These are phyloP conservation scores for Melanaphis sacchari DNA, from an alignment of 1,140 invertebrate genomes.

Conservation along the genomic window DNA sequence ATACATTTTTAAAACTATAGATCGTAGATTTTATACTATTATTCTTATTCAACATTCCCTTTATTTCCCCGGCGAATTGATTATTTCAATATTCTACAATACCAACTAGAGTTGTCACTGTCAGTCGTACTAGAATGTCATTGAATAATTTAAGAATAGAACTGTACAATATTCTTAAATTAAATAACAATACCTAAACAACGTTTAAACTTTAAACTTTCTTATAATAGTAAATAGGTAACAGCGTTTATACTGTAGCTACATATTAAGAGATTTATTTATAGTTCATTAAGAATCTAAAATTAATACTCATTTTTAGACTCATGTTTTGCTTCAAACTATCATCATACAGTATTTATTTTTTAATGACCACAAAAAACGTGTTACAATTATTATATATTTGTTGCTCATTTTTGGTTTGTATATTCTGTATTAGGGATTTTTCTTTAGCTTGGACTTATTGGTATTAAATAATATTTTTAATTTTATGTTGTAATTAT, in stretches of 20 bases:
- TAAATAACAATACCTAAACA: neutral
- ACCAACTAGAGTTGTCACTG: neutral
- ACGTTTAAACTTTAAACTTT: neutral
- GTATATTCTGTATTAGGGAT: neutral
- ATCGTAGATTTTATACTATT: neutral
- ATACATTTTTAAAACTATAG: conserved; percentile 3
- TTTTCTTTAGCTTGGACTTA: neutral
- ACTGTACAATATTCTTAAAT: neutral
- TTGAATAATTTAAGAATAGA: neutral
- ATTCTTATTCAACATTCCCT: neutral
- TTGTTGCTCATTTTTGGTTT: neutral
- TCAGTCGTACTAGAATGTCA: neutral
- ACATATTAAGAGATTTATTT: neutral
- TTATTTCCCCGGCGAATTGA: neutral
- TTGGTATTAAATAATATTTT: neutral
- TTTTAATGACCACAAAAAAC: neutral
- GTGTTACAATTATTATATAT: too few species aligned
- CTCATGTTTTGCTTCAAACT: neutral
- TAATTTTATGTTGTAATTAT: neutral
- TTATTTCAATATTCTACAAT: conserved; percentile 34
- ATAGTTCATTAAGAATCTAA: neutral
- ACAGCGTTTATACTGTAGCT: neutral
- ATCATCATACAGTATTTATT: neutral
- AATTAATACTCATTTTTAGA: neutral
- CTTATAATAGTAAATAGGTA: neutral